These are phyloP conservation scores for Bubo scandiacus DNA, from an alignment of 2,113 vertebrate species.

Conservation along the genomic window DNA sequence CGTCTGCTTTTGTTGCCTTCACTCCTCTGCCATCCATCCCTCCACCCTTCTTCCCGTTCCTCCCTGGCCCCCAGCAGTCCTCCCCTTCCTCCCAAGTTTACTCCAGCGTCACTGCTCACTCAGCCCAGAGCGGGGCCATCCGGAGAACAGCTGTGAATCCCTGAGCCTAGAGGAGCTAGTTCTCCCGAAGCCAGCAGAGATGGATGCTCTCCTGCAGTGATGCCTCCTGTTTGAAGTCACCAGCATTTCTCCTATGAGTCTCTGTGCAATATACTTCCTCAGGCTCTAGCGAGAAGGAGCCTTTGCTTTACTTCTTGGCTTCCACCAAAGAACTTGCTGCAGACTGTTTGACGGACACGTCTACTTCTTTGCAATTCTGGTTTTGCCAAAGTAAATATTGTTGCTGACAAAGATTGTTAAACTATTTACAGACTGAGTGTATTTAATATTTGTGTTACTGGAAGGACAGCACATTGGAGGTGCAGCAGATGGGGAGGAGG, in stretches of 20 bases:
- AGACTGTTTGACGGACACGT: neutral
- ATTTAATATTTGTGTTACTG: slow-evolving; percentile 70
- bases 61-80: neutral
- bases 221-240: neutral
- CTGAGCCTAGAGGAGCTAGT: slow-evolving; percentile 52
- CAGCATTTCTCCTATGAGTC: slow-evolving; percentile 12
- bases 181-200: slow-evolving; percentile 18
- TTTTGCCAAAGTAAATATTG: slow-evolving; percentile 61
- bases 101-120: neutral
- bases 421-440: slow-evolving; percentile 56
- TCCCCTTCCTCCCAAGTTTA: neutral
- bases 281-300: neutral
- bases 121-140: neutral
- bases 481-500: neutral
- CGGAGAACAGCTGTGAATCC: slow-evolving; percentile 64
- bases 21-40: neutral
- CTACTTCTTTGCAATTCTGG: neutral
- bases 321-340: slow-evolving; percentile 45
- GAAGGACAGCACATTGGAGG: slow-evolving; percentile 49
- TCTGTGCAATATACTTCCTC: slow-evolving; percentile 51
- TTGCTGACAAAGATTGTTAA: slow-evolving; percentile 61
- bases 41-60: neutral
- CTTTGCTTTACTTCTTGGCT: slow-evolving; percentile 36
- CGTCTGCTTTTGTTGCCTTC: neutral
- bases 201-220: slow-evolving; percentile 14